Evolutionary conservation across 1,140 invertebrate species (phyloP).

Genomic region (Orchestia grillus): DNA sequence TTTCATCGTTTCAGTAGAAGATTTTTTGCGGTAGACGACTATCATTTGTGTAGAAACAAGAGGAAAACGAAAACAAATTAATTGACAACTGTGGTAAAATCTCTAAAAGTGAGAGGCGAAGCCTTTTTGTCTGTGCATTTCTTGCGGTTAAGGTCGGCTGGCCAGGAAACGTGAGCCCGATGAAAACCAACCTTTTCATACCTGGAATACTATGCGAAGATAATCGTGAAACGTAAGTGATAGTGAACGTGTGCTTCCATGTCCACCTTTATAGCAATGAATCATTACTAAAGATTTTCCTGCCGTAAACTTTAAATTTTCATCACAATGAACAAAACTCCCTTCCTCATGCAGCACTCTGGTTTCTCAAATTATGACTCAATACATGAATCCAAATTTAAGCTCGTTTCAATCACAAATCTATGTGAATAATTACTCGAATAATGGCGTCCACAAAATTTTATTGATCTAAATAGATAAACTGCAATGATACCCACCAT

Average conservation of each 20-base stretch:
- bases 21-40: background rate
- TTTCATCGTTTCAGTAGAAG: background rate
- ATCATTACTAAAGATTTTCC: background rate
- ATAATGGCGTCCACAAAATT: too few species aligned
- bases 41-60: background rate
- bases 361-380: too few species aligned
- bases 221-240: background rate
- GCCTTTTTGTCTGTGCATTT: background rate
- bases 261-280: background rate
- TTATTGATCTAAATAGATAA: too few species aligned
- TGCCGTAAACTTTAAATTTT: too few species aligned
- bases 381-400: too few species aligned
- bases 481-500: too few species aligned
- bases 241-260: background rate
- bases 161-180: background rate
- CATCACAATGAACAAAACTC: too few species aligned
- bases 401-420: too few species aligned
- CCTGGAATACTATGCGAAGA: background rate
- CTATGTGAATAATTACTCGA: too few species aligned
- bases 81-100: background rate
- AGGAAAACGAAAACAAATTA: too few species aligned
- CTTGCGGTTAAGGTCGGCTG: background rate
- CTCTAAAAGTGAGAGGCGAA: background rate
- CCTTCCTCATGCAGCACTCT: too few species aligned
- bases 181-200: background rate